phyloP scores from a whole-genome alignment of 2,113 vertebrate species.

The Porphyrio hochstetteri region DNA sequence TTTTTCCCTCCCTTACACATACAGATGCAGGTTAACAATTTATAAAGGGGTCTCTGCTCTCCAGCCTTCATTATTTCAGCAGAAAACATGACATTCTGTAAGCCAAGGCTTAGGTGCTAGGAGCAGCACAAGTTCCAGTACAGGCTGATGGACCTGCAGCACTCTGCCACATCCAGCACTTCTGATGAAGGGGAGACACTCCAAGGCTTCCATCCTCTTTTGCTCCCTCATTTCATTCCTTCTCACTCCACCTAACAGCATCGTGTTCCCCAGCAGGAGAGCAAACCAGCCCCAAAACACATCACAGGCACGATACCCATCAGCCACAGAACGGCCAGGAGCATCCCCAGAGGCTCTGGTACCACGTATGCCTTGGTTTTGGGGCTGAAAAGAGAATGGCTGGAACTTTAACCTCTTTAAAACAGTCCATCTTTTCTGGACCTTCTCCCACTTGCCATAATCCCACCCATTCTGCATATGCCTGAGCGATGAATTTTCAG shows the following conservation, averaged over 20 bases:
- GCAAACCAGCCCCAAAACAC: neutral
- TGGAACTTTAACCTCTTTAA: neutral
- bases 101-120: neutral
- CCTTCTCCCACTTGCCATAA: neutral
- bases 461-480: neutral
- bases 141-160: neutral
- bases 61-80: neutral
- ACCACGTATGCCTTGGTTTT: neutral
- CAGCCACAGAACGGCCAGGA: fast-evolving
- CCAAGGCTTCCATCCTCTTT: neutral
- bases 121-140: neutral
- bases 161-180: neutral
- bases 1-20: neutral
- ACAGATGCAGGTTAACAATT: neutral
- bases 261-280: neutral
- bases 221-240: neutral
- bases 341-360: neutral
- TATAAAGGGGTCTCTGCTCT: neutral
- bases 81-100: neutral
- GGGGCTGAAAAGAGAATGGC: neutral
- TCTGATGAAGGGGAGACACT: neutral
- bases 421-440: neutral
- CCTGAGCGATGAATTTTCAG: neutral
- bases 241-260: neutral
- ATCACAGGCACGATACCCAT: fast-evolving